These are phyloP conservation scores for Cygnus atratus DNA, from an alignment of 2,113 vertebrate species.

Conservation along the genomic window DNA sequence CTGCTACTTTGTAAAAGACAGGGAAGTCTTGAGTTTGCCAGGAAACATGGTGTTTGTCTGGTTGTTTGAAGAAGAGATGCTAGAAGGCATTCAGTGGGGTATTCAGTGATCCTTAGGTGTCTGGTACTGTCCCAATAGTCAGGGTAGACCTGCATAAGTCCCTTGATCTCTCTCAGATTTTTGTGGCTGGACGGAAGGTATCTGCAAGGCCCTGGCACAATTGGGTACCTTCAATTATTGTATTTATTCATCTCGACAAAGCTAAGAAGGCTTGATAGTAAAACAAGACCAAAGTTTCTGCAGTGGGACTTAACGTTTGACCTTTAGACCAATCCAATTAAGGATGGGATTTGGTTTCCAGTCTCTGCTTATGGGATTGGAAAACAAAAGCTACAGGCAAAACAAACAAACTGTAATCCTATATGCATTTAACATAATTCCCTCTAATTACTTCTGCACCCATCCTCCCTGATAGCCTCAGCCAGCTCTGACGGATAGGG, in stretches of 20 bases:
- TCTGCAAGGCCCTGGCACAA: not conserved
- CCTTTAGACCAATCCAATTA: conserved; percentile 1
- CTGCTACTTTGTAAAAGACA: not conserved
- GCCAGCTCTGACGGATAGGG: not conserved
- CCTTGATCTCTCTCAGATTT: not conserved
- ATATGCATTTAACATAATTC: not conserved
- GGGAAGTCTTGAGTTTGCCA: not conserved
- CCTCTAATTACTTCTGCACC: not conserved
- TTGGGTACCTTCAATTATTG: rapidly evolving
- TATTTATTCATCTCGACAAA: not conserved
- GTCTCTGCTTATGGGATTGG: not conserved
- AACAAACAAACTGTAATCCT: not conserved
- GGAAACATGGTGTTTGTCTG: not conserved
- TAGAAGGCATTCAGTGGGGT: not conserved
- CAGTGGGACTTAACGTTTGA: not conserved
- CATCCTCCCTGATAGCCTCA: not conserved
- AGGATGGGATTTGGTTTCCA: not conserved
- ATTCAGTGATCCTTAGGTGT: not conserved
- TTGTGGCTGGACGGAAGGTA: not conserved
- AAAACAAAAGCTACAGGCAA: conserved; percentile 5
- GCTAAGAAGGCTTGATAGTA: not conserved
- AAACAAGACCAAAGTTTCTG: not conserved
- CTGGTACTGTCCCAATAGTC: not conserved
- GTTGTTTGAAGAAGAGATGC: not conserved
- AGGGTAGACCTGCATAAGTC: not conserved